Percentiles rank a stretch among this genome's conserved stretches.
Conservation (phyloP, 2,113 vertebrate genomes). For the Grammomys surdaster region DNA sequence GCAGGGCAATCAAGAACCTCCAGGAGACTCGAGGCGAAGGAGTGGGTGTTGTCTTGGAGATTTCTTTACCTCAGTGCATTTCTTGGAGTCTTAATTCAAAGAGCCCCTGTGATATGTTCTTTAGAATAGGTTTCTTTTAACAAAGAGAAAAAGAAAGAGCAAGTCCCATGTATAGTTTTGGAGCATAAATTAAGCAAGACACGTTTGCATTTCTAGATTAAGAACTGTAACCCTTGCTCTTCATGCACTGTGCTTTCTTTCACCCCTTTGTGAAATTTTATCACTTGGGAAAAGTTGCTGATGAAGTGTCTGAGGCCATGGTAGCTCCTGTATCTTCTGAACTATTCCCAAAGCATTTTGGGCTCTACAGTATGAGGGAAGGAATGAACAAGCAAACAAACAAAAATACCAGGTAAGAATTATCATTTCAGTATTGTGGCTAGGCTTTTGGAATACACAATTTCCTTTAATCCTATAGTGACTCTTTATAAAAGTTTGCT, state of each 20-base stretch:
- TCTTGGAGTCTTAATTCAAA: slow-evolving; percentile 18
- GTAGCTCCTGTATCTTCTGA: not conserved
- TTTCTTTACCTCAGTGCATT: not conserved
- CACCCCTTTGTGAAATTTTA: not conserved
- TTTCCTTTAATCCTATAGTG: not conserved
- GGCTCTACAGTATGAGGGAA: not conserved
- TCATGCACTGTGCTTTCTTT: not conserved
- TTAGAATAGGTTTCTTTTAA: not conserved
- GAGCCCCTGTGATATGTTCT: not conserved
- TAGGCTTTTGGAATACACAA: rapidly evolving
- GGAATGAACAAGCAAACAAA: not conserved
- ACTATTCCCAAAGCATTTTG: not conserved
- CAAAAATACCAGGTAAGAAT: not conserved
- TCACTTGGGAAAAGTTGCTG: not conserved
- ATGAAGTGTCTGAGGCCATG: not conserved
- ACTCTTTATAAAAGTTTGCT: not conserved
- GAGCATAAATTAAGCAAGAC: slow-evolving; percentile 44
- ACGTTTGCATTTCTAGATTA: not conserved
- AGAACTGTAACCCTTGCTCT: not conserved
- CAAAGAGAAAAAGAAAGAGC: not conserved
- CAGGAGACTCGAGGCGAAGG: slow-evolving; percentile 7
- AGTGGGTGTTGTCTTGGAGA: not conserved
- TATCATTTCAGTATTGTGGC: no score
- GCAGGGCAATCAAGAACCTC: slow-evolving; percentile 15
- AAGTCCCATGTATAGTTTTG: not conserved